Percentiles rank a stretch among this genome's conserved stretches.
Evolutionary conservation across 2,113 vertebrate genomes (phyloP).

Genomic region (Ceuthmochares aereus): DNA sequence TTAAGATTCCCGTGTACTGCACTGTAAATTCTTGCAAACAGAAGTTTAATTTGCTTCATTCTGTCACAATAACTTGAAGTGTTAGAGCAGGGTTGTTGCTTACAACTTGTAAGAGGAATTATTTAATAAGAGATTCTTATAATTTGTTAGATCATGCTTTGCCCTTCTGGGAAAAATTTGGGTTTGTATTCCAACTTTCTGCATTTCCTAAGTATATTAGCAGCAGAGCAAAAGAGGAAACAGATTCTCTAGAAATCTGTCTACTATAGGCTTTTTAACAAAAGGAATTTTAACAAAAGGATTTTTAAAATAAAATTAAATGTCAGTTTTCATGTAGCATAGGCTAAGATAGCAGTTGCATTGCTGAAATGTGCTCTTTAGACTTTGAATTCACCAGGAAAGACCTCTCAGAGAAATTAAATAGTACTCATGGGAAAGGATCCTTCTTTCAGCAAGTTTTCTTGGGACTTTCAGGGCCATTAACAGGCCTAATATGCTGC

Average conservation of each 20-base stretch:
- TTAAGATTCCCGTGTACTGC: background rate
- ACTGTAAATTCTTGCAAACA: background rate
- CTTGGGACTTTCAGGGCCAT: slow-evolving; percentile 75
- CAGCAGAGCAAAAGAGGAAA: background rate
- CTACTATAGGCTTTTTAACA: background rate
- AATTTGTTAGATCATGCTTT: background rate
- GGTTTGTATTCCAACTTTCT: background rate
- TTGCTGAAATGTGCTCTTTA: slow-evolving; percentile 42
- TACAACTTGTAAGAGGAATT: background rate
- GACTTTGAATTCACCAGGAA: slow-evolving; percentile 73
- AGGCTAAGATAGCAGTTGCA: background rate
- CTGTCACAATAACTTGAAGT: background rate
- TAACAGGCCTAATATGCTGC: slow-evolving; percentile 78
- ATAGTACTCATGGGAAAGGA: slow-evolving; percentile 84
- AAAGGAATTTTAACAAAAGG: background rate
- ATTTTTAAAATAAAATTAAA: background rate
- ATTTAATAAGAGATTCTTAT: background rate
- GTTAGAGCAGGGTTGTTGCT: background rate
- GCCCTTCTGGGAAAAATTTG: background rate
- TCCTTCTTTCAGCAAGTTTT: slow-evolving; percentile 76
- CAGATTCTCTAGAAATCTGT: background rate
- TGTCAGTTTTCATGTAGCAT: background rate
- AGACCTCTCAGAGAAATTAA: slow-evolving; percentile 81
- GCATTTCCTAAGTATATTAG: background rate
- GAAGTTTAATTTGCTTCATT: background rate